Percentiles rank a stretch among this genome's conserved stretches.
Evolutionary conservation across 2,888 invertebrate genomes (phyloP).

Genomic region (Mythimna loreyi): DNA sequence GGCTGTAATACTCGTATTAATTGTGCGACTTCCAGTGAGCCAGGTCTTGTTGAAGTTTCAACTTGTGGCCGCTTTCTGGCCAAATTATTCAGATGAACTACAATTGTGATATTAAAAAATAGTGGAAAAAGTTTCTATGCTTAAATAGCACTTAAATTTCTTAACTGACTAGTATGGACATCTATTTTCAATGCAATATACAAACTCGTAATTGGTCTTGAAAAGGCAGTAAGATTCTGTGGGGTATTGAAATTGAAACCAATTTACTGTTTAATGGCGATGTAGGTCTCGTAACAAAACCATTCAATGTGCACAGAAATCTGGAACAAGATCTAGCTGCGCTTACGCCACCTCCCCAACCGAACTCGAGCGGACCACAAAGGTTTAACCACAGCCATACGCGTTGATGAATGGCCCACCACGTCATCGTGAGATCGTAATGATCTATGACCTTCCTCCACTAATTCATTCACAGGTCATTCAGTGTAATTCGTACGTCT

Average conservation of each 20-base stretch:
- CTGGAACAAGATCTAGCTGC: slow-evolving; percentile 27
- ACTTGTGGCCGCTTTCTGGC: neutral
- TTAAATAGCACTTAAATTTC: neutral
- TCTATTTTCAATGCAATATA: neutral
- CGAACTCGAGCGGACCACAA: slow-evolving; percentile 26
- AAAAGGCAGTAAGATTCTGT: slow-evolving; percentile 1
- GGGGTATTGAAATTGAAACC: slow-evolving; percentile 19
- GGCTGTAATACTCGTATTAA: slow-evolving; percentile 43
- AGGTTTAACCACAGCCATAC: slow-evolving; percentile 15
- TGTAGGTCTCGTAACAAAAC: slow-evolving; percentile 12
- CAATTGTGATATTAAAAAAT: neutral
- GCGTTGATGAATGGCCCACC: slow-evolving; percentile 41
- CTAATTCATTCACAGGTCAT: slow-evolving; percentile 52
- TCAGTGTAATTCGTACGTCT: slow-evolving; percentile 44
- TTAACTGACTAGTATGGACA: neutral
- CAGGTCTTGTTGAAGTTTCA: slow-evolving; percentile 12
- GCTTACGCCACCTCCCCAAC: slow-evolving; percentile 28
- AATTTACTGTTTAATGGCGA: slow-evolving; percentile 3
- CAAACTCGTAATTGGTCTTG: slow-evolving; percentile 11
- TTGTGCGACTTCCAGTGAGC: slow-evolving; percentile 23
- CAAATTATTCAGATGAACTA: slow-evolving; percentile 1
- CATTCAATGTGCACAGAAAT: slow-evolving; percentile 20
- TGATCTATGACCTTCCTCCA: slow-evolving; percentile 42
- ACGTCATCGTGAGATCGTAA: slow-evolving; percentile 28
- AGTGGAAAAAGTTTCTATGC: neutral